These are phyloP conservation scores for Macquaria australasica DNA, from an alignment of 2,113 vertebrate species.

Conservation along the genomic window DNA sequence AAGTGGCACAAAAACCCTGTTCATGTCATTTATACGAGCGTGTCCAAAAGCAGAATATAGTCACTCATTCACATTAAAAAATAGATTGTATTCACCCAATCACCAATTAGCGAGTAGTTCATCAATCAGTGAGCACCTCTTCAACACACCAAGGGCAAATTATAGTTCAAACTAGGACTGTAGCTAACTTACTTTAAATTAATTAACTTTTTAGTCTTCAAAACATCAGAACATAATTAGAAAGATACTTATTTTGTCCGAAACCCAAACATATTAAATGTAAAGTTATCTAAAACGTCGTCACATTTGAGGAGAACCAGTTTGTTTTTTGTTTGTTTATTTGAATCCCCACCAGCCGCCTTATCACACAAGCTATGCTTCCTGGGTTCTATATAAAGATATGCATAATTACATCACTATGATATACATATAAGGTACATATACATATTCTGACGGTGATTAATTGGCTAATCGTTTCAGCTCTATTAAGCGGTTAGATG, in stretches of 20 bases:
- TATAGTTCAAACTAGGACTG: background rate
- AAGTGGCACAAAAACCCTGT: background rate
- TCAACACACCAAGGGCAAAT: background rate
- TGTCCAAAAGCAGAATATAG: too few species aligned
- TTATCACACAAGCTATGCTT: background rate
- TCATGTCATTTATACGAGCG: background rate
- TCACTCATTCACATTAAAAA: background rate
- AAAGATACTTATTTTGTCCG: background rate
- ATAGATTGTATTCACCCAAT: background rate
- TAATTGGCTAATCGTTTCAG: background rate
- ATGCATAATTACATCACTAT: background rate
- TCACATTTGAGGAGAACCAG: background rate
- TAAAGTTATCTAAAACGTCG: background rate
- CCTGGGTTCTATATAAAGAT: background rate
- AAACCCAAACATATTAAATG: background rate
- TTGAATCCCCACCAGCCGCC: background rate
- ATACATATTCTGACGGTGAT: background rate
- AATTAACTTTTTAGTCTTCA: background rate
- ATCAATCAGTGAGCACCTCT: background rate
- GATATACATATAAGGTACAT: too few species aligned
- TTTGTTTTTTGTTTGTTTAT: background rate
- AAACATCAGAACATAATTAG: background rate
- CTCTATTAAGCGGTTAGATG: background rate
- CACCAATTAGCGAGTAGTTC: background rate
- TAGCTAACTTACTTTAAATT: too few species aligned